Percentiles rank a stretch among this genome's conserved stretches.
These are phyloP conservation scores for Wiebesia pumilae DNA, from an alignment of 1,140 invertebrate species.

Conservation along the genomic window DNA sequence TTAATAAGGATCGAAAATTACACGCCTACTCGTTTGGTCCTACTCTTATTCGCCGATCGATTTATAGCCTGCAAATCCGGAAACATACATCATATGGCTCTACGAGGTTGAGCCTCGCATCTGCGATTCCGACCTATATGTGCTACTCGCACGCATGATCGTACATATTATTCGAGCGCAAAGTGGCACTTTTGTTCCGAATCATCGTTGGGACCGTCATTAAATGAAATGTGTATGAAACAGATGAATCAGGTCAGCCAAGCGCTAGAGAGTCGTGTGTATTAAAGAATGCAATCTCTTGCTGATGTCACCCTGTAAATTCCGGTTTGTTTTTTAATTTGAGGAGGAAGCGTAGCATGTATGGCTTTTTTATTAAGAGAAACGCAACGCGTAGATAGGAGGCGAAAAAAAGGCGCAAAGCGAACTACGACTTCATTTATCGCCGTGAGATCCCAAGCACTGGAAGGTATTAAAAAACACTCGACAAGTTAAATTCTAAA, in stretches of 20 bases:
- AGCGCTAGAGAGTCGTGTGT: no score
- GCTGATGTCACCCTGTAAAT: background rate
- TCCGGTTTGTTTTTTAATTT: background rate
- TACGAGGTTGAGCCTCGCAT: background rate
- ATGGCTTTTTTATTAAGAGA: background rate
- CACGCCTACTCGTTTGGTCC: constrained; percentile 17
- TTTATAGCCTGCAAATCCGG: constrained; percentile 40
- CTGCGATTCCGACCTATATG: background rate
- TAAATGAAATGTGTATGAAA: background rate
- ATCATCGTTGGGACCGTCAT: background rate
- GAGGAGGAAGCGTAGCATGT: background rate
- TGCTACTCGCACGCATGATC: background rate
- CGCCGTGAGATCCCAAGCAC: background rate
- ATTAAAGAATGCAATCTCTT: no score
- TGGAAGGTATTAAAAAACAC: background rate
- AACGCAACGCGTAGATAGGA: background rate
- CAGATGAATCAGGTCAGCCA: background rate
- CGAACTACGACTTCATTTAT: background rate
- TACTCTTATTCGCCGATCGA: constrained; percentile 34
- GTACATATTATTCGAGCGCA: constrained; percentile 1
- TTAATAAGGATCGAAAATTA: constrained; percentile 39
- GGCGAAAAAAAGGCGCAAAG: no score
- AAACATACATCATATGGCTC: constrained; percentile 11
- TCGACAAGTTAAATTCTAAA: background rate
- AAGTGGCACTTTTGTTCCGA: background rate